Evolutionary conservation across 1,140 invertebrate species (phyloP).

Genomic region (Bombus waltoni): DNA sequence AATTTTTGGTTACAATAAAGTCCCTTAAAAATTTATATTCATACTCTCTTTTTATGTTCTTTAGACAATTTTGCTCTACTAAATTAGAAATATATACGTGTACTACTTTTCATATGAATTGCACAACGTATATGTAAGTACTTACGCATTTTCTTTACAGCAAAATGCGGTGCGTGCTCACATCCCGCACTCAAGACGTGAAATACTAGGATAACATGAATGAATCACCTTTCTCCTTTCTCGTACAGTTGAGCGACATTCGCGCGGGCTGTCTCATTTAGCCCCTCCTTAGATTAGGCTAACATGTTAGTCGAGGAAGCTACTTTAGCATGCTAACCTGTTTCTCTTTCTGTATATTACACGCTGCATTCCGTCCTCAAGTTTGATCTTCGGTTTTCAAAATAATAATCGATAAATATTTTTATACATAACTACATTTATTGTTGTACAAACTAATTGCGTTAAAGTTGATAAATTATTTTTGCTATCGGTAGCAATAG

Average conservation of each 20-base stretch:
- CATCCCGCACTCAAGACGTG: constrained; percentile 73
- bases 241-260: constrained; percentile 76
- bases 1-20: neutral
- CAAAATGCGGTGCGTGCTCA: constrained; percentile 69
- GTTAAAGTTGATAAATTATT: neutral
- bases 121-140: neutral
- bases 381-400: neutral
- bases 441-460: neutral
- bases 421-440: neutral
- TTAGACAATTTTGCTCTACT: neutral
- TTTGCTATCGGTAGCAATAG: constrained; percentile 21
- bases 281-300: constrained; percentile 79
- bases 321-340: neutral
- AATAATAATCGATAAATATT: neutral
- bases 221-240: constrained; percentile 71
- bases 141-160: constrained; percentile 41
- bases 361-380: neutral
- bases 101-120: neutral
- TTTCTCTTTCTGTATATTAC: neutral
- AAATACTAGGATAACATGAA: constrained; percentile 63
- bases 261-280: constrained; percentile 82
- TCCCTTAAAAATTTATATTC: neutral
- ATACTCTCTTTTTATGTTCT: neutral
- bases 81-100: neutral
- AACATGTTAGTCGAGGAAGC: constrained; percentile 58